A percentile compares a stretch with the other conserved stretches of the same genome.
phyloP scores from a whole-genome alignment of 2,113 vertebrate genomes.

The Martes martes region DNA sequence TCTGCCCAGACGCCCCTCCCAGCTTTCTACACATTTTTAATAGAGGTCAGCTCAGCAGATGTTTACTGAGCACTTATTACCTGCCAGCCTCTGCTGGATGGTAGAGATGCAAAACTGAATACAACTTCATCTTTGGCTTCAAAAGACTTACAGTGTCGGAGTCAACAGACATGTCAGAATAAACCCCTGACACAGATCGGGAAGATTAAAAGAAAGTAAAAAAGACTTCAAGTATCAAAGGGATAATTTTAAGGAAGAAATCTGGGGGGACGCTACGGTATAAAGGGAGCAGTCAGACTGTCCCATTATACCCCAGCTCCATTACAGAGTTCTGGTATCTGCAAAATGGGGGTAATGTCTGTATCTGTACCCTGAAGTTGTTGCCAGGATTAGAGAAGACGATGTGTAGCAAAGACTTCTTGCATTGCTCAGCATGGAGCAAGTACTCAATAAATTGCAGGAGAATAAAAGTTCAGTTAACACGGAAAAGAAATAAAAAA shows the following conservation, averaged over 20 bases:
- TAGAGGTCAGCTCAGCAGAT: neutral
- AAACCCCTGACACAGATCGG: neutral
- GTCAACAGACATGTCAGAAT: neutral
- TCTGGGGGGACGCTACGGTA: neutral
- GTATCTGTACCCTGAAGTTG: neutral
- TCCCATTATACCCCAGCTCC: neutral
- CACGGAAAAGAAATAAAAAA: no score
- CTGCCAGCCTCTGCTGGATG: neutral
- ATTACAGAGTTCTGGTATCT: neutral
- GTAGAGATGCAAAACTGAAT: neutral
- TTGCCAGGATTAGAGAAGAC: neutral
- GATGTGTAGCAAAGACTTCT: neutral
- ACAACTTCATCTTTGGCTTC: neutral
- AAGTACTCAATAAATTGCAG: neutral
- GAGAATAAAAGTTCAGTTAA: neutral
- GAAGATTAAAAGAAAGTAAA: conserved; percentile 3
- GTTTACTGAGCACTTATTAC: neutral
- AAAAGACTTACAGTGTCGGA: neutral
- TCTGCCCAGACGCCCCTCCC: neutral
- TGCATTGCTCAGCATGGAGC: neutral
- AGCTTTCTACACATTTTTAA: neutral
- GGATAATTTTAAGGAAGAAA: neutral
- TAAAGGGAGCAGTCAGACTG: neutral
- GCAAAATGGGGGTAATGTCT: neutral
- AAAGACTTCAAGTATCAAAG: neutral